These are phyloP conservation scores for Drosophila burlai DNA, from an alignment of 1,140 invertebrate genomes.

Conservation along the genomic window DNA sequence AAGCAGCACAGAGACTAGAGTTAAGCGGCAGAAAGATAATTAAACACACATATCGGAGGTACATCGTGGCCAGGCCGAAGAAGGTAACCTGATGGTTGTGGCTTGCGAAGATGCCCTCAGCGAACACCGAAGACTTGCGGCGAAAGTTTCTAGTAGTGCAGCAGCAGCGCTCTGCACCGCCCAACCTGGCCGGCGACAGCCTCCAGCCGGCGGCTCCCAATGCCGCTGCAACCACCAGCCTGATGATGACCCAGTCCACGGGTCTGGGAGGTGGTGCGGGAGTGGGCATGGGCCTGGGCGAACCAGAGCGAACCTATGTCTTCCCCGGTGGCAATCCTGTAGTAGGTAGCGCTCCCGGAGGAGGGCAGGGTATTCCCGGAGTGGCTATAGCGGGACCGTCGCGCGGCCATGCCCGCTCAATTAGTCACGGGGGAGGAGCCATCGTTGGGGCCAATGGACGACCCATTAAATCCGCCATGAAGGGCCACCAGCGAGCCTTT, in stretches of 20 bases:
- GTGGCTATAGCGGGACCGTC: conserved; percentile 59
- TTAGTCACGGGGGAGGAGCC: conserved; percentile 90
- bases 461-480: conserved; percentile 89
- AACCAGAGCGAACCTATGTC: conserved; percentile 87
- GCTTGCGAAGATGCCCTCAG: conserved; percentile 81
- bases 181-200: conserved; percentile 60
- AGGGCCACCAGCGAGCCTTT: conserved; percentile 92
- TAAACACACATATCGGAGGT: conserved; percentile 30
- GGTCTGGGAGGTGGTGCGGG: conserved; percentile 11
- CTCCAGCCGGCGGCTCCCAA: conserved; percentile 19
- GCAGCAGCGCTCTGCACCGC: conserved; percentile 79
- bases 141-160: conserved; percentile 84
- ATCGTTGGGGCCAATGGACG: conserved; percentile 86
- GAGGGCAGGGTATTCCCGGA: conserved; percentile 68
- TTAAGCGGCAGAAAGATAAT: not conserved
- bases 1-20: not conserved
- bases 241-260: conserved; percentile 43
- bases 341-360: conserved; percentile 60
- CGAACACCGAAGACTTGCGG: conserved; percentile 83
- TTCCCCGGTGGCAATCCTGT: conserved; percentile 85
- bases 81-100: conserved; percentile 74
- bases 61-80: conserved; percentile 38
- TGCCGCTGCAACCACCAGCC: conserved; percentile 24
- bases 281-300: conserved; percentile 46
- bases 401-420: conserved; percentile 90